Evolutionary conservation across 1,140 invertebrate species (phyloP), one percentile per base, ranked within the genome.

Genomic region (Plodia interpunctella): DNA sequence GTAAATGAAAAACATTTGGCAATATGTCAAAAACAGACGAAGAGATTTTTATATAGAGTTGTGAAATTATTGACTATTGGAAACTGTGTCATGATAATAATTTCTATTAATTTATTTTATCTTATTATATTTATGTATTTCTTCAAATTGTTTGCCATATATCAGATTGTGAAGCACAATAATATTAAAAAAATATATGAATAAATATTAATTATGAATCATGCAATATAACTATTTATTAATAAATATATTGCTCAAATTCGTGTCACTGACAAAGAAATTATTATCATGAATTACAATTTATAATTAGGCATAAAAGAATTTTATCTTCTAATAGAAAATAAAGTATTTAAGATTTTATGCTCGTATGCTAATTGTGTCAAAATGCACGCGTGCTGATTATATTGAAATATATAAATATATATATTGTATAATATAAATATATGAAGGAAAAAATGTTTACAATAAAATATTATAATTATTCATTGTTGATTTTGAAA

Each of bases 1-100:
- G 51, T 55, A 52, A 59, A 55, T 17, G 55, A 65, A 58, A 51
- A 19, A 55, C 18, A 52, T 60, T 59, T 58, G 55, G 58, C 17
- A 52, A 56, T 20, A 57, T 60, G 62, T 64, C 63, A 51, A 57
- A 64, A 60, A 63, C 60, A 59, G 66, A 66, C 63, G 63, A 74
- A 72, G 65, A 76, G 62, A 69, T 66, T 79, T 77, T 76, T 83
- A 83, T 77, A 82, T 79, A 64, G 83, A 79, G 81, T 88, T 88
- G 85, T 88, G 83, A 88, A 80, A 73, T 60, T 68, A 73, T 70
- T 66, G 49, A 78, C n/a, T 71, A 68, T 66, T 68, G 64, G 66
- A 64, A 69, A 67, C 6, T 72, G 70, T 74, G 71, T 76, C 70
- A 75, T 74, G 83, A 74, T 71, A 76, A 72, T 66, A 70, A 71